Conservation (phyloP, 2,797 vertebrate genomes). For the Zalophus californianus region DNA sequence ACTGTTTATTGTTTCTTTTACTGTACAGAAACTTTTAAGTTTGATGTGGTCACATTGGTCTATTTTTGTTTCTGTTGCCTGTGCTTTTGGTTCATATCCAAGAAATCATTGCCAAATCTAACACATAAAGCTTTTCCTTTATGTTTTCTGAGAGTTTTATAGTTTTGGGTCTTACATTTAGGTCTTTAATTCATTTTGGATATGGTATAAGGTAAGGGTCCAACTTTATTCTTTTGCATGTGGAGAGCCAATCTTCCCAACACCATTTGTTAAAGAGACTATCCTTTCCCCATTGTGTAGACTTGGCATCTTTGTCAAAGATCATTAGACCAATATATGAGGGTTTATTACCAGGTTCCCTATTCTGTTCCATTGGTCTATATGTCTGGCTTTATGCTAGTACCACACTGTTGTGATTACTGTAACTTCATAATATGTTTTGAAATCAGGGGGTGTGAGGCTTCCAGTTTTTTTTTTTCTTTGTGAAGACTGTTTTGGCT, state of each 20-base stretch:
- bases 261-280: not conserved
- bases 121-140: not conserved
- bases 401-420: not conserved
- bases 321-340: not conserved
- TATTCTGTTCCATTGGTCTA: not conserved
- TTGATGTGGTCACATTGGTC: not conserved
- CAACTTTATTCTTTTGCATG: not conserved
- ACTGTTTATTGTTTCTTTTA: not conserved
- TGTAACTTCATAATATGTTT: not conserved
- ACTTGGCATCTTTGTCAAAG: not conserved
- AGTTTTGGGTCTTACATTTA: not conserved
- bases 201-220: not conserved
- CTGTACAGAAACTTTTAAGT: not conserved
- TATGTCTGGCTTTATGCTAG: not conserved
- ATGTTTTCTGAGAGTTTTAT: not conserved
- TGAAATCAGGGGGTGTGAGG: not conserved
- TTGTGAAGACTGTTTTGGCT: not conserved
- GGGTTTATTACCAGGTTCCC: not conserved
- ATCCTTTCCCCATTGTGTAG: not conserved
- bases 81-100: not conserved
- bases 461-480: not conserved
- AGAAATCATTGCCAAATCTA: not conserved
- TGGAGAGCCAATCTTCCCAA: not conserved
- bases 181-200: not conserved
- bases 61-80: not conserved